Evolutionary conservation across 2,888 invertebrate genomes (phyloP), one percentile per base, ranked within the genome.

Genomic region (Spodoptera exigua): DNA sequence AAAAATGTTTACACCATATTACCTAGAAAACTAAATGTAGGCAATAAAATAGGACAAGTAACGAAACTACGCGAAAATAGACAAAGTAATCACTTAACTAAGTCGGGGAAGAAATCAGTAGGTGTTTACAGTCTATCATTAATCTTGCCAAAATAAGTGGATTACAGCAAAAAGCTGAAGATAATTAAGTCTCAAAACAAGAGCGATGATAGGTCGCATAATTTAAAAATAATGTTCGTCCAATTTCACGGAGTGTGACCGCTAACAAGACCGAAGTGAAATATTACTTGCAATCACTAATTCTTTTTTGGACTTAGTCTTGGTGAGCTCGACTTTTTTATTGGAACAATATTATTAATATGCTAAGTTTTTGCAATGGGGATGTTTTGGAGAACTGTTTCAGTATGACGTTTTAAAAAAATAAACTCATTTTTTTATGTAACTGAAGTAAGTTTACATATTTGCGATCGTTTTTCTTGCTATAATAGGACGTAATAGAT

Each of bases 191-290:
- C 51, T 69, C 63, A 80, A 81, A 84, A 81, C 83, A 84, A 67
- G 75, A 80, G 81, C 79, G 81, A 79, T 81, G 75, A 80, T 83
- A 72, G 81, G 74, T 78, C 76, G 81, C 80, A 85, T 84, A 81
- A 85, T 89, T 89, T 85, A 85, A 89, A 90, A 90, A 89, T 89
- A 88, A 89, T 85, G 67, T 86, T 85, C 84, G 84, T 74, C 83
- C 87, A 93, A 93, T 93, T 93, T 93, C 91, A 93, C 89, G 91
- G 86, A 61, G 72, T 48, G 79, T 77, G 86, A 81, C 72, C 87
- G 75, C 83, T 78, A 85, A 88, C 87, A 86, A 83, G 81, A 80
- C 78, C 68, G 82, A 82, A 83, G 87, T 91, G 89, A 92, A 85
- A 89, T 90, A 92, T 89, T 82, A 79, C 82, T 58, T 78, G 78